Evolutionary conservation across 2,888 invertebrate genomes (phyloP), one percentile per base, ranked within the genome.

Genomic region (Plutella xylostella): DNA sequence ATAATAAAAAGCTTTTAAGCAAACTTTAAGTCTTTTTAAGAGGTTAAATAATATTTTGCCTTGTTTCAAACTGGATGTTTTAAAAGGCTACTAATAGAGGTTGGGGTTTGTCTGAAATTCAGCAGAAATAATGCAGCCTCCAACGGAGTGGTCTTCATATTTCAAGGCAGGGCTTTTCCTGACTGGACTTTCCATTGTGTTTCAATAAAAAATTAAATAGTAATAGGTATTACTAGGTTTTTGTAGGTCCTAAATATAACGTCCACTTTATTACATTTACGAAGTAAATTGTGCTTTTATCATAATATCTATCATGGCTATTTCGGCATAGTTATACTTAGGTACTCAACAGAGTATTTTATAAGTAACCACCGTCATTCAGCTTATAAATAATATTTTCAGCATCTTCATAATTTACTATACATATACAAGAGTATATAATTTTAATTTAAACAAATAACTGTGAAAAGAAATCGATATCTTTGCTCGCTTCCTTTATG

Each of bases 81-180:
- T 56, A 63, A 41, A 17, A 41, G 58, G 58, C 55, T 58, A 56
- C 56, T 63, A 63, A 63, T 61, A 61, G 58, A 53, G 50, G 55
- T 53, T 54, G 39, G 39, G 59, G 56, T 54, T 50, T 50, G 50
- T 48, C 51, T 49, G 48, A 48, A 52, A 47, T 51, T 53, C 45
- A 52, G 42, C 39, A 43, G 47, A 61, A 67, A 67, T 67, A 67
- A 69, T 67, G 64, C 65, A 55, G 58, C 30, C 19, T 30, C 19
- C 19, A 25, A 41, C 19, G 31, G 28, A 41, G 31, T 41, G 19
- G 56, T 50, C 52, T 58, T 56, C 60, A 53, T 60, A 57, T 60
- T 64, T 60, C 48, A 58, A 51, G 52, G 51, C 55, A 54, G 54
- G 45, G 7, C 11, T 2, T n/a, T 40, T 25, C 25, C n/a, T n/a